Base-by-base conservation (phyloP, 2,113 vertebrate genomes). In the Cygnus atratus region DNA sequence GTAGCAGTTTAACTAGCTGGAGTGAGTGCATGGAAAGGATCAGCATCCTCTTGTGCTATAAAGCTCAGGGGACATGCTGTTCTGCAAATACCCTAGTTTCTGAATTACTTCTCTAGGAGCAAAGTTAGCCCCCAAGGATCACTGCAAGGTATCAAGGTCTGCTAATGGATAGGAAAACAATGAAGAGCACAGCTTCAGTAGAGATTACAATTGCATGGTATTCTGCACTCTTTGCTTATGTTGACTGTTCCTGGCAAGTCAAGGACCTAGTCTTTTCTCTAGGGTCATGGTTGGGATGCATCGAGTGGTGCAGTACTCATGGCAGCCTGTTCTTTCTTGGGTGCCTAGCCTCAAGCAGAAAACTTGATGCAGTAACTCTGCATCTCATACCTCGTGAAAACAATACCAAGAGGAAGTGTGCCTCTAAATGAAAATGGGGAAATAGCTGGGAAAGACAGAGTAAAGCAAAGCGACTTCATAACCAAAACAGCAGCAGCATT, bases 21-120 rank as follows among this genome's bases (percentile, higher is more conserved):
- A 9, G 10, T 79, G 61, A 10, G 9, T 24, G 10, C 37, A n/a
- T 0, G 5, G 0, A 28, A 4, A 61, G 46, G 5, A 35, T 66
- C 43, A 20, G 26, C 18, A 35, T 11, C 20, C 43, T 44, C 63
- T 65, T 46, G 50, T 28, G 16, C 20, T 73, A 48, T 37, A 43
- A 25, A 62, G 28, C 31, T 26, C 25, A 15, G 55, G 22, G 22
- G 33, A 13, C 41, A 50, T 14, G 5, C 12, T 57, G 33, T 46
- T 50, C 22, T 57, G 52, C 80, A 74, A 33, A n/a, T 48, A 44
- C 2, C 2, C 28, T 46, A 15, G 1, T 2, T 55, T 75, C 50
- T 48, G 62, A 31, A 55, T 62, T 57, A 26, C 22, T 84, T 48
- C 41, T 93, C 16, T 46, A 39, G 57, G 37, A 61, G 17, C 20